These are phyloP conservation scores for Rhyacophila evoluta DNA, from an alignment of 2,888 invertebrate species.

Conservation along the genomic window DNA sequence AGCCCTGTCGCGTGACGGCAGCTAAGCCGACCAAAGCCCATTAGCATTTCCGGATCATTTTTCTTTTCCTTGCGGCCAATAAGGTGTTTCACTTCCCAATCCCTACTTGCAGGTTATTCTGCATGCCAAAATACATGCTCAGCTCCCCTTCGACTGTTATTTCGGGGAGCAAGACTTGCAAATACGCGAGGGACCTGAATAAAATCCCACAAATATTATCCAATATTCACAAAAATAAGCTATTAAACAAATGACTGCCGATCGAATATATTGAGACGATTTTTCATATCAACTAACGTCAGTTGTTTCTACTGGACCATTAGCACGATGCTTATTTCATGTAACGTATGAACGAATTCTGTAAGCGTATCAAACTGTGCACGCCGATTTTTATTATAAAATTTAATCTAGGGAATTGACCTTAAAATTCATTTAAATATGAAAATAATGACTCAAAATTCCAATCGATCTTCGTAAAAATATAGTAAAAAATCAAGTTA, in stretches of 20 bases:
- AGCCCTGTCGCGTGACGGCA: neutral
- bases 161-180: neutral
- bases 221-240: neutral
- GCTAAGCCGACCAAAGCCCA: constrained; percentile 17
- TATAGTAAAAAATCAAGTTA: too few relatives aligned
- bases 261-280: too few relatives aligned
- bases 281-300: too few relatives aligned
- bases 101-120: neutral
- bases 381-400: too few relatives aligned
- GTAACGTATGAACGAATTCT: too few relatives aligned
- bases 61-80: constrained; percentile 29
- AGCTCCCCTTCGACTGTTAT: neutral
- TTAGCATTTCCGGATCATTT: constrained; percentile 43
- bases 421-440: too few relatives aligned
- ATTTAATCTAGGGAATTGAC: too few relatives aligned
- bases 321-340: too few relatives aligned
- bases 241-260: neutral
- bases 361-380: too few relatives aligned
- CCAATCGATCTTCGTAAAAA: too few relatives aligned
- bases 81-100: constrained; percentile 22
- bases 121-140: neutral
- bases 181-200: neutral
- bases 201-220: neutral
- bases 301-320: too few relatives aligned
- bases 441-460: too few relatives aligned